Evolutionary conservation across 2,888 invertebrate genomes (phyloP).

Genomic region (Euspilapteryx auroguttella): DNA sequence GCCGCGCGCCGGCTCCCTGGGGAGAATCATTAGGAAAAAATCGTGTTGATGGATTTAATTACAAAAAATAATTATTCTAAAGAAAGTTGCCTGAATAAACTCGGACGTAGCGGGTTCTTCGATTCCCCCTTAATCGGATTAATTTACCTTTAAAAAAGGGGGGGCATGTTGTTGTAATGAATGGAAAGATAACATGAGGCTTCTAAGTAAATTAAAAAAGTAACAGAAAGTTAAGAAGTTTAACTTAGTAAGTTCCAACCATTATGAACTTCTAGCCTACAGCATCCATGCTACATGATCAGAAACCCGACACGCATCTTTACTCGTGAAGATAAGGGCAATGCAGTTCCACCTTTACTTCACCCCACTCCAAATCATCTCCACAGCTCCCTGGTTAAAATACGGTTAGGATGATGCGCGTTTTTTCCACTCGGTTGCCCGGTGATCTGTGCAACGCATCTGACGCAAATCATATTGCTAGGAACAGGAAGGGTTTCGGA

Average conservation of each 20-base stretch:
- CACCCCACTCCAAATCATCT: slow-evolving; percentile 33
- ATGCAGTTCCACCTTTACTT: slow-evolving; percentile 12
- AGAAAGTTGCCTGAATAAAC: slow-evolving; percentile 59
- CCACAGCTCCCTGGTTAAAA: too few relatives aligned
- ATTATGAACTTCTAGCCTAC: too few relatives aligned
- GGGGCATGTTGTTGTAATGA: slow-evolving; percentile 57
- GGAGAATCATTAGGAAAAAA: slow-evolving; percentile 61
- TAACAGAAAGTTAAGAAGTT: too few relatives aligned
- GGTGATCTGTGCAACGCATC: slow-evolving; percentile 57
- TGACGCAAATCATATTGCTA: slow-evolving; percentile 62
- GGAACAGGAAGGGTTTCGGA: slow-evolving; percentile 46
- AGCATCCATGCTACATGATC: too few relatives aligned
- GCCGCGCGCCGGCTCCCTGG: slow-evolving; percentile 28
- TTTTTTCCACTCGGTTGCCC: slow-evolving; percentile 59
- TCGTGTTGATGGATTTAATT: slow-evolving; percentile 63
- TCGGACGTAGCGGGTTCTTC: slow-evolving; percentile 56
- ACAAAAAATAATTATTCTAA: slow-evolving; percentile 61
- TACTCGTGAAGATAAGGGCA: too few relatives aligned
- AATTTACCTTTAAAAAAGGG: slow-evolving; percentile 60
- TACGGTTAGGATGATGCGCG: slow-evolving; percentile 37
- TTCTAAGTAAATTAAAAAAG: too few relatives aligned
- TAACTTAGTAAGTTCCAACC: too few relatives aligned
- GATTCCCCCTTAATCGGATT: slow-evolving; percentile 60
- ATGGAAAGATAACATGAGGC: slow-evolving; percentile 60
- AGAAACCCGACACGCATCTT: too few relatives aligned